Conservation (phyloP, 2,113 vertebrate genomes). For the Strigops habroptila region DNA sequence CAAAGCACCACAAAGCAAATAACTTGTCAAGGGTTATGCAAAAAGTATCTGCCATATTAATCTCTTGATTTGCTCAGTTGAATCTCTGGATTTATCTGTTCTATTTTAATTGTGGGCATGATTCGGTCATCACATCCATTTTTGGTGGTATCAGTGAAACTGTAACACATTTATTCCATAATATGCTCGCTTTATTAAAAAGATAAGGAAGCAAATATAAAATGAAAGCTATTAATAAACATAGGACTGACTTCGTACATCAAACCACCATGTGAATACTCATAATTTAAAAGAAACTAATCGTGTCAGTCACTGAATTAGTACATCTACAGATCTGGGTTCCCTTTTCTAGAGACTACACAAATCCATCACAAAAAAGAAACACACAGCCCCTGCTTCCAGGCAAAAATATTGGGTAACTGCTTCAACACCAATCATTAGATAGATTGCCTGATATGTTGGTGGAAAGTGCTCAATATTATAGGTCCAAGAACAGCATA, state of each 20-base stretch:
- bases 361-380: not conserved
- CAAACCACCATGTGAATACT: not conserved
- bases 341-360: not conserved
- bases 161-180: slow-evolving; percentile 20
- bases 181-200: slow-evolving; percentile 58
- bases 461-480: not conserved
- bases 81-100: not conserved
- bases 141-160: slow-evolving; percentile 7
- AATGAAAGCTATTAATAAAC: slow-evolving; percentile 57
- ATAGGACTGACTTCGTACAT: not conserved
- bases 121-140: slow-evolving; percentile 21
- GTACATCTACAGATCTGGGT: not conserved
- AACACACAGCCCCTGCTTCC: not conserved
- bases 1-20: not conserved
- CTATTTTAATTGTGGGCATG: slow-evolving; percentile 24
- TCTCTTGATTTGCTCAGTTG: not conserved
- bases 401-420: not conserved
- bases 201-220: slow-evolving; percentile 59
- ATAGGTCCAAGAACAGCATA: not conserved
- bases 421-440: not conserved
- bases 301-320: not conserved
- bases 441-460: not conserved
- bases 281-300: slow-evolving; percentile 1
- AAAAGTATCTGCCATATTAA: not conserved
- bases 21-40: not conserved